Conservation (phyloP, 2,797 vertebrate species). For the Chelmon rostratus region DNA sequence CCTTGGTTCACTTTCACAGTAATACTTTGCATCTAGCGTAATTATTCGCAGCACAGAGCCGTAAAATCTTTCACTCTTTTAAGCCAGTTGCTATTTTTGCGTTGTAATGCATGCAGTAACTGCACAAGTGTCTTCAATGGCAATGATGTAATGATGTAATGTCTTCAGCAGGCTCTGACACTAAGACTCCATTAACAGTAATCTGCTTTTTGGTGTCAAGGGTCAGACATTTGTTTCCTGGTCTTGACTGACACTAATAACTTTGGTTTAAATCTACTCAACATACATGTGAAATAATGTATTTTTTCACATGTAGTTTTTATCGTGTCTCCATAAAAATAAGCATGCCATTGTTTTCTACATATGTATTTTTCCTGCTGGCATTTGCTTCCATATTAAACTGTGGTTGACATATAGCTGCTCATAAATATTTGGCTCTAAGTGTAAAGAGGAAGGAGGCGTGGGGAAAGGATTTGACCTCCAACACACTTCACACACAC, state of each 20-base stretch:
- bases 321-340: background rate
- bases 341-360: background rate
- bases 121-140: constrained; percentile 19
- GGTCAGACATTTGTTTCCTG: constrained; percentile 4
- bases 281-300: background rate
- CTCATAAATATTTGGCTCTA: constrained; percentile 35
- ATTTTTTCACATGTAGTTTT: background rate
- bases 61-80: constrained; percentile 23
- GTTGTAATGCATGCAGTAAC: constrained; percentile 12
- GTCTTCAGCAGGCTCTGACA: constrained; percentile 18
- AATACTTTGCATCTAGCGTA: constrained; percentile 8
- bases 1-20: constrained; percentile 24
- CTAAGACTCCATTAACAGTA: constrained; percentile 29
- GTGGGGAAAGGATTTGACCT: constrained; percentile 46
- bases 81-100: background rate
- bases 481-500: constrained; percentile 21
- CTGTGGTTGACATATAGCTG: constrained; percentile 11
- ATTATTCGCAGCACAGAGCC: constrained; percentile 15
- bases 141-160: constrained; percentile 31
- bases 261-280: constrained; percentile 19
- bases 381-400: constrained; percentile 11
- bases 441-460: constrained; percentile 39
- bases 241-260: constrained; percentile 24
- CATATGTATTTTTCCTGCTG: background rate
- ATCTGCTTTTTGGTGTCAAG: constrained; percentile 27